phyloP scores from a whole-genome alignment of 2,113 vertebrate species.

The Gymnobelideus leadbeateri region DNA sequence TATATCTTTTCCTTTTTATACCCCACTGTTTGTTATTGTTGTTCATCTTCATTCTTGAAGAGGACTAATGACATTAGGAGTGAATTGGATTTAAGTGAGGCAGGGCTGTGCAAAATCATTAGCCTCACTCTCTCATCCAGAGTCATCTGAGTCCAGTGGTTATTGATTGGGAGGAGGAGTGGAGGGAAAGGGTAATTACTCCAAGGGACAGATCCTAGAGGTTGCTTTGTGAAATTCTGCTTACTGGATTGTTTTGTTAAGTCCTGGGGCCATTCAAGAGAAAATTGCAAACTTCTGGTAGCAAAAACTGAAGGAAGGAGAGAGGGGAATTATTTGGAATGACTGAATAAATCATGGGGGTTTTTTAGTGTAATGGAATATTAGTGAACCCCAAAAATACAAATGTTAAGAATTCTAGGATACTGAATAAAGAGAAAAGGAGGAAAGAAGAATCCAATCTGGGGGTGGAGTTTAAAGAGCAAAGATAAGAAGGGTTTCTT shows the following conservation, averaged over 20 bases:
- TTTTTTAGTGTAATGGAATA: too few species aligned
- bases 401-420: background rate
- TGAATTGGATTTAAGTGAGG: too few species aligned
- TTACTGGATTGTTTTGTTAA: background rate
- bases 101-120: too few species aligned
- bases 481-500: background rate
- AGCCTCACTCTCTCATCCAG: too few species aligned
- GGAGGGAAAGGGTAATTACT: background rate
- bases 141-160: too few species aligned
- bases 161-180: background rate
- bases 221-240: background rate
- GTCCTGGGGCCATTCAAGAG: background rate
- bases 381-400: background rate
- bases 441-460: background rate
- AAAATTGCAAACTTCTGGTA: background rate
- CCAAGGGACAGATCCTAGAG: background rate
- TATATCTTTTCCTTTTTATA: background rate
- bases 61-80: too few species aligned
- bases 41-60: too few species aligned
- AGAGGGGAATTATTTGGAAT: background rate
- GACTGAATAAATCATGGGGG: too few species aligned
- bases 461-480: background rate
- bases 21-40: background rate
- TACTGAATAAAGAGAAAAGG: background rate
- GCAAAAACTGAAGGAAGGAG: background rate